Evolutionary conservation across 2,888 invertebrate genomes (phyloP), one percentile per base, ranked within the genome.

Genomic region (Sminthurinus aureus): DNA sequence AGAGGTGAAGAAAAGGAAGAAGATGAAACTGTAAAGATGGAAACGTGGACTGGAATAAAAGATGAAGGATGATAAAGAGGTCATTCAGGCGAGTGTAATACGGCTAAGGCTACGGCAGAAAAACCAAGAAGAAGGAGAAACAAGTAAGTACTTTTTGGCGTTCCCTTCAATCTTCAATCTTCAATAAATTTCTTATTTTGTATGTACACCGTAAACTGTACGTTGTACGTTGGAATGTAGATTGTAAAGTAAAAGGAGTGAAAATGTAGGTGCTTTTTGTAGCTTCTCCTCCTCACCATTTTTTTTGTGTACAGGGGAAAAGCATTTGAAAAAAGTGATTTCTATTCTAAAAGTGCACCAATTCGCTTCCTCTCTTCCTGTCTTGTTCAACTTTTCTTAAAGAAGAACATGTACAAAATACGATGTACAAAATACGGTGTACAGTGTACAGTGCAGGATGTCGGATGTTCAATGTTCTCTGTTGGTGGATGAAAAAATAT

Each of bases 51-150:
- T 22, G 24, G 71, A 71, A 71, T 71, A 24, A 78, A 66, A 66
- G 66, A 78, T 78, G 78, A 78, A 38, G 66, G 58, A 78, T 38
- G 66, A 78, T 66, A 78, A 78, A 78, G 78, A 66, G 78, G 78
- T 78, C 78, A 78, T 66, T 78, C 66, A 78, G 64, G 78, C 78
- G 64, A 66, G 38, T 66, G 52, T 66, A 78, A 78, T 78, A 78
- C 64, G 66, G 66, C 12, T 13, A 77, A 58, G 58, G 20, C n/a
- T n/a, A n/a, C n/a, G n/a, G n/a, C n/a, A 51, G 38, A 38, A 38
- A 38, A 6, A 38, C 38, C 3, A 38, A 38, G 6, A 38, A 38
- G 38, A 38, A 38, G 38, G 38, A 38, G 38, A 38, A 38, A 6
- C 38, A 38, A 38, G 38, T 38, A 38, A 38, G 38, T 38, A 38